Evolutionary conservation across 1,140 invertebrate genomes (phyloP).

Genomic region (Manduca sexta): DNA sequence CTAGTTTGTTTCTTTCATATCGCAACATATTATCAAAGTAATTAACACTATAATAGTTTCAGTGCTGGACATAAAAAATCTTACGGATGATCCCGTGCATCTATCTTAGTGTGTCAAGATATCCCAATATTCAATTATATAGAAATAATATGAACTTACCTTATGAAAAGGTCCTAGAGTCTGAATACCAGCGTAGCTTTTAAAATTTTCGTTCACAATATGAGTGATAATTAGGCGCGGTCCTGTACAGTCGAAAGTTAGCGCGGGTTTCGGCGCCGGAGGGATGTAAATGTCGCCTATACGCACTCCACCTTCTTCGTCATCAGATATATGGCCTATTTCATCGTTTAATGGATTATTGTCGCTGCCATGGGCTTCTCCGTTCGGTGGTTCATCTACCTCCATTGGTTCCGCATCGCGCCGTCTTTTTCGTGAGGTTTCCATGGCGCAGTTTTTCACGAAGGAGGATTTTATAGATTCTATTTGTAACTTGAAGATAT

Average conservation of each 20-base stretch:
- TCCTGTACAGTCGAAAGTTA: slow-evolving; percentile 79
- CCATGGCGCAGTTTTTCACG: slow-evolving; percentile 29
- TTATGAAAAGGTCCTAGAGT: slow-evolving; percentile 89
- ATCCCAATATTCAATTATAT: too few relatives aligned
- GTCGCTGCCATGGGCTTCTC: slow-evolving; percentile 14
- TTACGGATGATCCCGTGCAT: too few relatives aligned
- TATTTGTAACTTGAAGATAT: too few relatives aligned
- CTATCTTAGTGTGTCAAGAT: too few relatives aligned
- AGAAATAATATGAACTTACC: slow-evolving; percentile 56
- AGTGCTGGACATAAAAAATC: too few relatives aligned
- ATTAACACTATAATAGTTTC: too few relatives aligned
- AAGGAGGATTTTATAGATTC: too few relatives aligned
- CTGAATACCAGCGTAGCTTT: slow-evolving; percentile 94
- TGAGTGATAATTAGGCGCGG: slow-evolving; percentile 92
- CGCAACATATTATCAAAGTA: too few relatives aligned
- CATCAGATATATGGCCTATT: slow-evolving; percentile 71
- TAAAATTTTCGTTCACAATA: slow-evolving; percentile 96
- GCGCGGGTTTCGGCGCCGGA: slow-evolving; percentile 83
- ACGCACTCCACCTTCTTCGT: slow-evolving; percentile 76
- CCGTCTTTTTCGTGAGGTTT: slow-evolving; percentile 38
- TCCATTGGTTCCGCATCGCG: slow-evolving; percentile 52
- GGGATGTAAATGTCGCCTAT: slow-evolving; percentile 92
- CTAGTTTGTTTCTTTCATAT: too few relatives aligned
- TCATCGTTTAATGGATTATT: slow-evolving; percentile 36
- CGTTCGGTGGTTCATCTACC: slow-evolving; percentile 38